These are phyloP conservation scores for Apoda limacodes DNA, from an alignment of 2,888 invertebrate species.

Conservation along the genomic window DNA sequence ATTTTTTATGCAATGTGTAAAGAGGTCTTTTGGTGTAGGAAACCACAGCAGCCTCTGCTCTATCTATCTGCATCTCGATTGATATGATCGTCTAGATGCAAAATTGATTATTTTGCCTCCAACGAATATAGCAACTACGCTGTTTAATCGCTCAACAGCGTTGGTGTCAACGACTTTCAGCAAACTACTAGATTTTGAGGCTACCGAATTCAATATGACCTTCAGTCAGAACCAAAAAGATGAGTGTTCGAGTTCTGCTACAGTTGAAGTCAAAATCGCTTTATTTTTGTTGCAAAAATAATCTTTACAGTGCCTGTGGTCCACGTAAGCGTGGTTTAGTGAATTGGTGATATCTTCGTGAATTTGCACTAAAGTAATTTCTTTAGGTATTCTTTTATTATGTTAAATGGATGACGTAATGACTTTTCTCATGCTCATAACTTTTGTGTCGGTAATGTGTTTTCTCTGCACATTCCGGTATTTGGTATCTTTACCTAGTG, in stretches of 20 bases:
- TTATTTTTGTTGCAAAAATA: conserved; percentile 3
- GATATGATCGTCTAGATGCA: conserved; percentile 9
- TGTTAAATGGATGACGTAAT: conserved; percentile 9
- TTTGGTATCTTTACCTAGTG: no score
- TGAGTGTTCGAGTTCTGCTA: conserved; percentile 5
- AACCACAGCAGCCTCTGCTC: no score
- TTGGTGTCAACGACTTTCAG: conserved; percentile 14
- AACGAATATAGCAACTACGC: conserved; percentile 16
- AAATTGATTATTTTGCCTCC: conserved; percentile 19
- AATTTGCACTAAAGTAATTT: conserved; percentile 1
- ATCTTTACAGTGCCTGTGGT: conserved; percentile 1
- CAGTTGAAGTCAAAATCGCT: conserved; percentile 1
- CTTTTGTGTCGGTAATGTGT: no score
- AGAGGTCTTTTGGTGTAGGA: conserved; percentile 11
- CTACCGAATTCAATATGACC: conserved; percentile 5
- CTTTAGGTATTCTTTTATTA: no score
- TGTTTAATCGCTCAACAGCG: conserved; percentile 12
- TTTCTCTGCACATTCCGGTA: no score
- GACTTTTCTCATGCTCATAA: conserved; percentile 11
- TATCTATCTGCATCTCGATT: conserved; percentile 11
- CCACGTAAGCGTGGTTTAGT: conserved; percentile 2
- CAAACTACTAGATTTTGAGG: conserved; percentile 9
- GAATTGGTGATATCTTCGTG: conserved; percentile 2
- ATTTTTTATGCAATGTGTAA: no score
- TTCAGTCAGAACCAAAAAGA: conserved; percentile 8